Conservation (phyloP, 2,113 vertebrate genomes). For the Etheostoma cragini region DNA sequence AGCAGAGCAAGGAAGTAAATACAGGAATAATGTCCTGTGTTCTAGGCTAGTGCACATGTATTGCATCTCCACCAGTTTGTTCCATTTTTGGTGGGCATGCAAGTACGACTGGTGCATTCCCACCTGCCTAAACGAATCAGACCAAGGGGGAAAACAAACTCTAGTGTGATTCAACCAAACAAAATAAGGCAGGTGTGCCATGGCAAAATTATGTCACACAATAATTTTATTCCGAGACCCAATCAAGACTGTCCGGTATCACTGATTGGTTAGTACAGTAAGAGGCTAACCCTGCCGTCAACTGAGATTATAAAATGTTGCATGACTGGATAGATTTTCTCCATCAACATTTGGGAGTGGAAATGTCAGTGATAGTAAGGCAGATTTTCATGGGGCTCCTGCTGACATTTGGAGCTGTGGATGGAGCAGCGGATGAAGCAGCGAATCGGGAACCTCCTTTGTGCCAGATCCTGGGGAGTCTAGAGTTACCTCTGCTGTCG, state of each 20-base stretch:
- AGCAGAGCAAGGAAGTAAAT: no score
- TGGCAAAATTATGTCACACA: background rate
- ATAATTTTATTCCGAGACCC: background rate
- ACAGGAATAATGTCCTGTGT: no score
- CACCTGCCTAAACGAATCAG: no score
- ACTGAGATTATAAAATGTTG: conserved; percentile 33
- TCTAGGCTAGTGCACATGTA: no score
- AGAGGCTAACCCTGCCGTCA: background rate
- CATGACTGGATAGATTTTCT: background rate
- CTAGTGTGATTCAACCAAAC: no score
- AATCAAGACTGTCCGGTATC: background rate
- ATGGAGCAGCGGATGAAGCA: background rate
- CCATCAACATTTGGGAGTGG: background rate
- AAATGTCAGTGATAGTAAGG: conserved; percentile 42
- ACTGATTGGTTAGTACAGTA: conserved; percentile 50
- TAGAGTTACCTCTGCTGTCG: conserved; percentile 76
- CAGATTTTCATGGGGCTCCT: conserved; percentile 34
- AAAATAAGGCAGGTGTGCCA: no score
- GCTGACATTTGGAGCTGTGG: conserved; percentile 6
- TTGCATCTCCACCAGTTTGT: no score
- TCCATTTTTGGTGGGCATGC: no score
- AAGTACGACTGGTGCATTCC: no score
- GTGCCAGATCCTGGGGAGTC: conserved; percentile 74
- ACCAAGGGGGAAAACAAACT: no score
- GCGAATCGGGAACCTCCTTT: conserved; percentile 37